Evolutionary conservation across 2,888 invertebrate species (phyloP).

Genomic region (Eudasyphora cyanicolor): DNA sequence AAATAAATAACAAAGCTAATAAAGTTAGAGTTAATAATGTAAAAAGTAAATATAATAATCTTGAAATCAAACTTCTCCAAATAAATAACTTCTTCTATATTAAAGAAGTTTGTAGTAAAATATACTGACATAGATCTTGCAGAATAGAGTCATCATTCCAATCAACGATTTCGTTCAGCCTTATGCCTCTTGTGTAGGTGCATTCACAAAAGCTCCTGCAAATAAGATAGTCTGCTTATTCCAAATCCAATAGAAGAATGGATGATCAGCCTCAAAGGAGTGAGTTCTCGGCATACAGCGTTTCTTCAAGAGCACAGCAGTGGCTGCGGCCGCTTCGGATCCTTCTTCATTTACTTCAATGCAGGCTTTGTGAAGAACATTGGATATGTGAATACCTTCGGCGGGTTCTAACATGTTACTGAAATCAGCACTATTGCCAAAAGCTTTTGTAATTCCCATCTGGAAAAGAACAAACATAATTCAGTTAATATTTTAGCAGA

Average conservation of each 20-base stretch:
- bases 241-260: constrained; percentile 77
- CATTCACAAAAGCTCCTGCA: constrained; percentile 76
- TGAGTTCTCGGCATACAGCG: constrained; percentile 69
- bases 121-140: no score
- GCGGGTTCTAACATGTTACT: constrained; percentile 82
- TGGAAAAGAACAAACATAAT: constrained; percentile 16
- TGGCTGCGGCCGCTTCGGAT: constrained; percentile 91
- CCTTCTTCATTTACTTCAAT: constrained; percentile 94
- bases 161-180: no score
- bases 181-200: constrained; percentile 45
- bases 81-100: no score
- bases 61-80: no score
- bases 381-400: constrained; percentile 83
- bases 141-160: no score
- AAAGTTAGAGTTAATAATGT: no score
- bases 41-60: no score
- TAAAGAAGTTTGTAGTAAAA: no score
- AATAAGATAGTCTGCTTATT: constrained; percentile 82
- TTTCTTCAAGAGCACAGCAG: constrained; percentile 80
- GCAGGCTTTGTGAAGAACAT: constrained; percentile 91
- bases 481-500: neutral
- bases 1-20: no score
- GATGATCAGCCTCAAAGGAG: constrained; percentile 75
- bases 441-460: constrained; percentile 82
- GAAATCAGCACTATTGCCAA: constrained; percentile 82